A percentile compares a stretch with the other conserved stretches of the same genome.
These are phyloP conservation scores for Meteorus cinctellus DNA, from an alignment of 2,888 invertebrate genomes.

Conservation along the genomic window DNA sequence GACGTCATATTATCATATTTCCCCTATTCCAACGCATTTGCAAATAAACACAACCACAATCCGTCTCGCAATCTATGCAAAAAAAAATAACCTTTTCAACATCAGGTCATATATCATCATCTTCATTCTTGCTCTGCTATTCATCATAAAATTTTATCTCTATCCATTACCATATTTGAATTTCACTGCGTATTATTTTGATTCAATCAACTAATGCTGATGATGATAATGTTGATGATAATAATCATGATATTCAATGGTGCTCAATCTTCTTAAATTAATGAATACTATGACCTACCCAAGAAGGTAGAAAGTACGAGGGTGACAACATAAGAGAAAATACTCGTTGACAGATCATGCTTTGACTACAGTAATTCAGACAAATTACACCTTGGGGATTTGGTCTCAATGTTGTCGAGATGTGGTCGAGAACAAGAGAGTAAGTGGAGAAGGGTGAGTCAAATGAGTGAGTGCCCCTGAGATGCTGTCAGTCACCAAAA, in stretches of 20 bases:
- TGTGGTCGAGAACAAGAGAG: constrained; percentile 20
- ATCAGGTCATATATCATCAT: no score
- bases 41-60: no score
- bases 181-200: not conserved
- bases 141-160: no score
- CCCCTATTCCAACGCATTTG: no score
- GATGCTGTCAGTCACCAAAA: constrained; percentile 43
- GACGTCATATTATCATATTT: no score
- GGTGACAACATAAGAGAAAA: not conserved
- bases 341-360: constrained; percentile 25
- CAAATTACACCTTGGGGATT: constrained; percentile 66
- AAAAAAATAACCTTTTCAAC: no score
- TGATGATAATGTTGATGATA: not conserved
- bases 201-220: not conserved
- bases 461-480: constrained; percentile 62
- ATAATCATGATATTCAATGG: constrained; percentile 55
- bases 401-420: constrained; percentile 15
- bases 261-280: constrained; percentile 62
- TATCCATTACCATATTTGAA: not conserved
- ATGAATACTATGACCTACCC: constrained; percentile 53
- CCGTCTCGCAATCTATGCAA: no score
- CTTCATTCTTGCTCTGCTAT: no score
- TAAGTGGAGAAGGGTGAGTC: constrained; percentile 51
- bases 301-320: constrained; percentile 32
- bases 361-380: constrained; percentile 65